phyloP scores from a whole-genome alignment of 2,797 vertebrate genomes.

The Squalus acanthias region DNA sequence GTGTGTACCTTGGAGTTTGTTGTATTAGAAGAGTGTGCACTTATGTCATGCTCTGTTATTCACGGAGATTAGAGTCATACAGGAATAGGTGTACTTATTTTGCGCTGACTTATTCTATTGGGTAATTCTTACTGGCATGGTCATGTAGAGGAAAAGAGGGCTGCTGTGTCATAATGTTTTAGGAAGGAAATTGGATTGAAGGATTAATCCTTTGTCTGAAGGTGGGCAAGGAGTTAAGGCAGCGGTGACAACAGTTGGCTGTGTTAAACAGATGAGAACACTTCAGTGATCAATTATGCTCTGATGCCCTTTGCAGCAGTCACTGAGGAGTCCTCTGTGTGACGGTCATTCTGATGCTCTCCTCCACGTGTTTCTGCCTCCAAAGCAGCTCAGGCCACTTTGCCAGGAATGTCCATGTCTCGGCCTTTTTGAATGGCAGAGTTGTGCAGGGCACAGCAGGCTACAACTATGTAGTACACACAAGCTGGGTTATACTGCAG shows the following conservation, averaged over 20 bases:
- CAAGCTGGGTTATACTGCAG: neutral
- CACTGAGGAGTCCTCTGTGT: neutral
- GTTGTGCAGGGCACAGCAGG: neutral
- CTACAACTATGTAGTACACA: neutral
- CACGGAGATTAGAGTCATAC: neutral
- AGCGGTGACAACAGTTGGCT: neutral
- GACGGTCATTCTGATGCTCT: neutral
- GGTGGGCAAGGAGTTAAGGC: neutral
- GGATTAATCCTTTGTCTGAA: neutral
- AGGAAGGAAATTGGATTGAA: neutral
- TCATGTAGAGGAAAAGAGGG: neutral
- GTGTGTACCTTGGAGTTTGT: neutral
- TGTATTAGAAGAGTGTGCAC: neutral
- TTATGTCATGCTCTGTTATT: neutral
- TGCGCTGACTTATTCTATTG: neutral
- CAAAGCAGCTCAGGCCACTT: neutral
- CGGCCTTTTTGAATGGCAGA: neutral
- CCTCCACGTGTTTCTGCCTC: neutral
- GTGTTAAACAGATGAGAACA: neutral
- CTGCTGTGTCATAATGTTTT: neutral
- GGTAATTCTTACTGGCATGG: neutral
- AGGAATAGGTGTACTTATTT: neutral
- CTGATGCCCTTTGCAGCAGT: neutral
- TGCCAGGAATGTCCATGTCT: neutral
- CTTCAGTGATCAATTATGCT: neutral